A percentile compares a stretch with the other conserved stretches of the same genome.
These are phyloP conservation scores for Etheostoma cragini DNA, from an alignment of 2,113 vertebrate genomes.

Conservation along the genomic window DNA sequence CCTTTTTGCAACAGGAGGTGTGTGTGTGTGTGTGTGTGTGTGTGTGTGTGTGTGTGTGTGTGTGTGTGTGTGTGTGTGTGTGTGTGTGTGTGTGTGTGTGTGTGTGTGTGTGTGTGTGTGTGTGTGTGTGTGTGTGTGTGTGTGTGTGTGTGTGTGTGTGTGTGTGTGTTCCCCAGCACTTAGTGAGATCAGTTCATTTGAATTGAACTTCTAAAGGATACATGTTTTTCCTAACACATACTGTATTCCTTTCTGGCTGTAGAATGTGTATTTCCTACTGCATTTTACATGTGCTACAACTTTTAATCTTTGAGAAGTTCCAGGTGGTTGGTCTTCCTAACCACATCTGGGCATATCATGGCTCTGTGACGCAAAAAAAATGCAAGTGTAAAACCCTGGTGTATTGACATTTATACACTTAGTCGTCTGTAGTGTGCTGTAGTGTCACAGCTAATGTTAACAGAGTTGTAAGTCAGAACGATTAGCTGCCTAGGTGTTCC, in stretches of 20 bases:
- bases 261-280: neutral
- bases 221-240: neutral
- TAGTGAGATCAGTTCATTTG: conserved; percentile 21
- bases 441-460: neutral
- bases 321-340: neutral
- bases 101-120: too few relatives aligned
- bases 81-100: too few relatives aligned
- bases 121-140: too few relatives aligned
- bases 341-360: neutral
- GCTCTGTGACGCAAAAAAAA: neutral
- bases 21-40: too few relatives aligned
- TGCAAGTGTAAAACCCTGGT: neutral
- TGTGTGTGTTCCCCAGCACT: conserved; percentile 37
- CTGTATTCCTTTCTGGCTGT: neutral
- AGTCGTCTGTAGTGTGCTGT: neutral
- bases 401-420: neutral
- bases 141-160: too few relatives aligned
- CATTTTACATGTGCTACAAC: neutral
- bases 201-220: neutral
- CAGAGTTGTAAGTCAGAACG: neutral
- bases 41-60: too few relatives aligned
- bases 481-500: conserved; percentile 8
- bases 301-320: neutral
- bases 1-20: neutral
- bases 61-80: too few relatives aligned